These are phyloP conservation scores for Limnephilus auricula DNA, from an alignment of 2,888 invertebrate species.

Conservation along the genomic window DNA sequence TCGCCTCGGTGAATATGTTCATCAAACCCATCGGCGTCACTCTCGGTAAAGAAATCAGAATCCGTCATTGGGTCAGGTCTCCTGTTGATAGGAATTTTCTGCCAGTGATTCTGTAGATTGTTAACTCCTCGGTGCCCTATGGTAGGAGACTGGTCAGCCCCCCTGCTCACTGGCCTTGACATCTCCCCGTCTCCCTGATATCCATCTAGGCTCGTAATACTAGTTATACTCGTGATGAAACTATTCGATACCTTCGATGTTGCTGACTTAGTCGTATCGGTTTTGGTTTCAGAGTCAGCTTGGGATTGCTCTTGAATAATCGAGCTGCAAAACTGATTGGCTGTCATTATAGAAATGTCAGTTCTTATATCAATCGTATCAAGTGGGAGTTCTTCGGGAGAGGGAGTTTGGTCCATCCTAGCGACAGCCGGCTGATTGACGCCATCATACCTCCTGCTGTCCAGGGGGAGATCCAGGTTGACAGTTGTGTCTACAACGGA, in stretches of 20 bases:
- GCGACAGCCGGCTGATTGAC: constrained; percentile 69
- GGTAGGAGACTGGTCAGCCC: constrained; percentile 85
- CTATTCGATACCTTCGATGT: constrained; percentile 84
- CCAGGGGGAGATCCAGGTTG: constrained; percentile 78
- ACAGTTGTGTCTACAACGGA: constrained; percentile 77
- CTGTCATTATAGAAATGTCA: constrained; percentile 77
- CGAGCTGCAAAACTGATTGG: constrained; percentile 75
- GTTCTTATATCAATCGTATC: constrained; percentile 84
- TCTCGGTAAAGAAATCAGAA: constrained; percentile 94
- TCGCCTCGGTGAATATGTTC: constrained; percentile 85
- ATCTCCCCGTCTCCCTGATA: constrained; percentile 96
- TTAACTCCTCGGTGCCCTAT: constrained; percentile 77
- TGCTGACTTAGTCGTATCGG: constrained; percentile 80
- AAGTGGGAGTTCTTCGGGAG: constrained; percentile 89
- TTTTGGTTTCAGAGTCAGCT: constrained; percentile 78
- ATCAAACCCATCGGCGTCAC: constrained; percentile 91
- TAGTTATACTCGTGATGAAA: constrained; percentile 92
- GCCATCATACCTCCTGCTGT: constrained; percentile 74
- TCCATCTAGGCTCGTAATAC: constrained; percentile 94
- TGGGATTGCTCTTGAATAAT: constrained; percentile 77
- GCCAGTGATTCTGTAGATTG: constrained; percentile 78
- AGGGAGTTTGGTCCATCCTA: constrained; percentile 88
- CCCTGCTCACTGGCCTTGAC: constrained; percentile 90
- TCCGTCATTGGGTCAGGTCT: constrained; percentile 93
- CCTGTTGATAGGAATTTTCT: constrained; percentile 81